These are phyloP conservation scores for Antigone vipio DNA, from an alignment of 2,113 vertebrate species.

Conservation along the genomic window DNA sequence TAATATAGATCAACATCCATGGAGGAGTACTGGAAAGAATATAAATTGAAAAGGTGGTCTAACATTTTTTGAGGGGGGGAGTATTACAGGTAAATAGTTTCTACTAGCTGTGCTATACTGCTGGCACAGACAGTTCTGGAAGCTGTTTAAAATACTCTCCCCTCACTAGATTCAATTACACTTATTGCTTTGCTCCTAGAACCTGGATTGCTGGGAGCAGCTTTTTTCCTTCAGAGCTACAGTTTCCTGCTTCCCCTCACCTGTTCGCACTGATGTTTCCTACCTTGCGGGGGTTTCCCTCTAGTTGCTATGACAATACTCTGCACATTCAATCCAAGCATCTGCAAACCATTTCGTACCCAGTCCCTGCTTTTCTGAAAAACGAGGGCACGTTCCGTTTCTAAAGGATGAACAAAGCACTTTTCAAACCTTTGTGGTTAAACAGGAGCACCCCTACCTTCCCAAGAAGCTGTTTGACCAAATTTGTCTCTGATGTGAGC, in stretches of 20 bases:
- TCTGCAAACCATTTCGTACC: background rate
- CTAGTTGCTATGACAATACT: slow-evolving; percentile 57
- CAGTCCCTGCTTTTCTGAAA: background rate
- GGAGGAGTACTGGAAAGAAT: background rate
- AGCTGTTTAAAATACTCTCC: background rate
- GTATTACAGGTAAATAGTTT: background rate
- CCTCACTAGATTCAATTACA: background rate
- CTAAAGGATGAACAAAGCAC: background rate
- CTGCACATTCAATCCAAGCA: background rate
- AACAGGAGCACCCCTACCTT: background rate
- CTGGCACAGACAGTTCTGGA: background rate
- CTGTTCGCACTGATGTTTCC: background rate
- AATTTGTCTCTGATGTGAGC: background rate
- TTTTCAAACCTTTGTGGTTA: background rate
- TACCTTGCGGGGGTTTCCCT: slow-evolving; percentile 19
- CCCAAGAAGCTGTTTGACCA: background rate
- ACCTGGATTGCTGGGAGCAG: background rate
- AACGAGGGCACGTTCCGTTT: background rate
- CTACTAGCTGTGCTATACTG: background rate
- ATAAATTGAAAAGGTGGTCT: background rate
- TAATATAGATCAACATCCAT: background rate
- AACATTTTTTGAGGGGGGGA: background rate
- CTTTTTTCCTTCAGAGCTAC: background rate
- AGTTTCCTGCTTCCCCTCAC: slow-evolving; percentile 5
- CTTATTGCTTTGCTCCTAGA: background rate